Base-by-base conservation (phyloP, 2,888 invertebrate genomes). In the Bellardia bayeri region DNA sequence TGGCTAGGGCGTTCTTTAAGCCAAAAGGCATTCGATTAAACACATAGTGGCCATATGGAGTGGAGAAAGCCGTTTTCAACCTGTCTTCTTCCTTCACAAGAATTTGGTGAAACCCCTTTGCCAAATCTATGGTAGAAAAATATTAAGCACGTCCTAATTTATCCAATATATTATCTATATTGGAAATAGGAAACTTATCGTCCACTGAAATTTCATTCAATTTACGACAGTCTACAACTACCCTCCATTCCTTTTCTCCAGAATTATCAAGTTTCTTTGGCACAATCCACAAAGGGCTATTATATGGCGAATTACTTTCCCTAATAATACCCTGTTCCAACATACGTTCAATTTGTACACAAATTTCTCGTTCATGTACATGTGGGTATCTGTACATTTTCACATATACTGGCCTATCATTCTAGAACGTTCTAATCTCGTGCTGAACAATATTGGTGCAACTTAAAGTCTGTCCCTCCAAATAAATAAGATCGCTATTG, bases 371-470 rank as follows among this genome's bases (percentile, higher is more conserved):
- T 23, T 74, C 72, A 14, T 74, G 72, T 14, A 58, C 45, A 9
- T 74, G 72, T 42, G 72, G 40, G 13, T 76, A 76, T 3, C 76
- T 16, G 37, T 82, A 75, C 54, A 74, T 66, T 49, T 74, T 74
- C 0, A 49, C 37, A 58, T 74, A 81, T 0, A 81, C 9, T 14
- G 72, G 81, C 8, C 42, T 68, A 23, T 82, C 66, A 14, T 13
- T n/a, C n/a, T 56, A 11, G 49, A 30, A 3, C n/a, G 58, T 75
- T 23, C n/a, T 69, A 7, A 82, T 82, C 8, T 63, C 49, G 45
- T 75, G 75, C 54, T 76, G 2, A 3, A 69, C 30, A 13, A 82
- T 11, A 23, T 58, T 33, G 7, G 82, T 82, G 7, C 51, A 40
- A 5, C 30, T 68, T 51, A 82, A 75, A 5, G 1, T 13, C 13